Base-by-base conservation (phyloP, 2,797 vertebrate species). In the Dallia pectoralis region DNA sequence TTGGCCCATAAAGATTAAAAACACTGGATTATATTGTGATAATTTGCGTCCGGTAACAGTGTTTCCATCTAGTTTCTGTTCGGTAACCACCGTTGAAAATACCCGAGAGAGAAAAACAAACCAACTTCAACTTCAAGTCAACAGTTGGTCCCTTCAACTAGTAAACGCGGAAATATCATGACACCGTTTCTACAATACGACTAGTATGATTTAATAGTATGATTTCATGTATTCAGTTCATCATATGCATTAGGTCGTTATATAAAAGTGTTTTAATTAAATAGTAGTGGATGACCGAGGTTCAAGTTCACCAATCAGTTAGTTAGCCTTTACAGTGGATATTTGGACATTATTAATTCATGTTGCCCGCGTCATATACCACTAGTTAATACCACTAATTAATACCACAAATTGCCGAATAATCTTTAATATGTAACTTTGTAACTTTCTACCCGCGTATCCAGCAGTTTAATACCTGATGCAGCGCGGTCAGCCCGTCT, bases 401-500 rank as follows among this genome's bases (percentile, higher is more conserved):
- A n/a, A 33, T 53, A 18, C 33, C 18, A 47, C 19, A 5, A 30
- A n/a, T 70, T 36, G 33, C 33, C 33, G 3, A 36, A 36, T 36
- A 36, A 36, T 36, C 3, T 36, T 36, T 36, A 3, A 36, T 36
- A 71, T 7, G 32, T 36, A 40, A n/a, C n/a, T n/a, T n/a, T n/a
- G n/a, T n/a, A 61, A 61, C 33, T 62, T 56, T 33, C 11, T 61
- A 16, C 5, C 16, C 16, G 15, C 8, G 22, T 29, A 67, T 47
- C n/a, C 33, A 36, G 0, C 18, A 1, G 40, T 62, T 18, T 47
- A 44, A 47, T 80, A 95, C 94, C 93, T 95, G 94, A 53, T 95
- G 94, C 40, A 95, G 91, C 48, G 94, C 94, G 69, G 94, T 95
- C 88, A 95, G 88, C 1, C 94, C 94, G 87, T 95, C 94, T 77